A percentile compares a stretch with the other conserved stretches of the same genome.
Evolutionary conservation across 2,797 vertebrate genomes (phyloP).

Genomic region (Pseudochirops cupreus): DNA sequence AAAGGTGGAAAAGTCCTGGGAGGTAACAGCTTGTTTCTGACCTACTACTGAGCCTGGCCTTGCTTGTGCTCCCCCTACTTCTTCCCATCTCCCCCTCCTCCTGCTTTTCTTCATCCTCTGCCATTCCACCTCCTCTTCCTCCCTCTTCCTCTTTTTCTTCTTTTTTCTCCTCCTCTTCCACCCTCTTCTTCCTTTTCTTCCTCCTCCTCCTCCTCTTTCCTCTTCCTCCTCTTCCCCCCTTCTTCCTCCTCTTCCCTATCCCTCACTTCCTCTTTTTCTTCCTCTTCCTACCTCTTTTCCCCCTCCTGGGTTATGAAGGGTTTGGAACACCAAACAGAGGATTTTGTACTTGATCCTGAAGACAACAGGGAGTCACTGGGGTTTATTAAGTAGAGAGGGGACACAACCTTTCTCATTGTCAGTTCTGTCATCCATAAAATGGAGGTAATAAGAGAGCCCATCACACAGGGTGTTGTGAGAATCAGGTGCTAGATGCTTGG

Average conservation of each 20-base stretch:
- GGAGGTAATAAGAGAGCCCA: neutral
- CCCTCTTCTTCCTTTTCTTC: no score
- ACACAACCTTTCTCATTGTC: neutral
- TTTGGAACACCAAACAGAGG: neutral
- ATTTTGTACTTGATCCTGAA: neutral
- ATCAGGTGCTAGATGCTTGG: neutral
- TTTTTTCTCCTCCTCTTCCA: no score
- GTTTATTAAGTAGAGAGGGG: neutral
- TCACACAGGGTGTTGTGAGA: neutral
- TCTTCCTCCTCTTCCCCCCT: rapidly evolving
- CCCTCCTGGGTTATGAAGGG: neutral
- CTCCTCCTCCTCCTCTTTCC: neutral
- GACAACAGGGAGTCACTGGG: neutral
- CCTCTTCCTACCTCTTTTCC: neutral
- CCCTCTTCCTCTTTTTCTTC: no score
- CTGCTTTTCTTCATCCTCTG: no score
- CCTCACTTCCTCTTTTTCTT: no score
- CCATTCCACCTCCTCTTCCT: no score
- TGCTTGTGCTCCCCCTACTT: neutral
- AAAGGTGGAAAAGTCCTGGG: neutral
- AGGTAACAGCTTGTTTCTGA: neutral
- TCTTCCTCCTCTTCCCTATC: neutral
- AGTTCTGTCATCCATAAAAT: neutral
- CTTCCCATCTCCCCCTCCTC: neutral
- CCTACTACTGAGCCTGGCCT: neutral